Conservation (phyloP, 2,113 vertebrate genomes). For the Ramphastos sulfuratus region DNA sequence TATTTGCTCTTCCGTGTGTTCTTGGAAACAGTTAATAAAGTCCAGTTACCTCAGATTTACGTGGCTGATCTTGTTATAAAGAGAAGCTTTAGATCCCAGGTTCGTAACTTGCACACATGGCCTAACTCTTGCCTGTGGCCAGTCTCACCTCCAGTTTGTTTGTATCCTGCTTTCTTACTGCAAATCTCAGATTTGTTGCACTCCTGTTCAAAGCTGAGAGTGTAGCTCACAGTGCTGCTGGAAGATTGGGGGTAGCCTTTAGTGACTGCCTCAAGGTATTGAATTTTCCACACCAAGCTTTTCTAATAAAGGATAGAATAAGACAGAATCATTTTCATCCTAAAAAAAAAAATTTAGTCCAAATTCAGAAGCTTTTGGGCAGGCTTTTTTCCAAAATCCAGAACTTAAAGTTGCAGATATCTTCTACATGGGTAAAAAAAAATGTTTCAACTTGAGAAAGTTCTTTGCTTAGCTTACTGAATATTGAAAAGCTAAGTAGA, state of each 20-base stretch:
- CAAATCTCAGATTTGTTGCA: background rate
- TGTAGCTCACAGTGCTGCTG: background rate
- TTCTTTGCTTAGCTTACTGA: background rate
- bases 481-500: background rate
- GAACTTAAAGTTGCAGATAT: background rate
- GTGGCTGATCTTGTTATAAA: conserved; percentile 45
- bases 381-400: background rate
- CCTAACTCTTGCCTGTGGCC: background rate
- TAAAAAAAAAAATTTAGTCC: background rate
- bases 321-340: background rate
- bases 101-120: background rate
- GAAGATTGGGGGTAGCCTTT: background rate
- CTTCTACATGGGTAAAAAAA: background rate
- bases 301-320: background rate
- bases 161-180: background rate
- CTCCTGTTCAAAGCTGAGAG: background rate
- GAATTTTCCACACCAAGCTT: background rate
- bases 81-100: conserved; percentile 7
- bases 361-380: background rate
- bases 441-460: background rate
- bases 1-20: conserved; percentile 3
- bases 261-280: background rate
- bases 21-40: conserved; percentile 16
- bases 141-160: background rate
- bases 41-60: conserved; percentile 15